A percentile compares a stretch with the other conserved stretches of the same genome.
Evolutionary conservation across 1,140 invertebrate species (phyloP).

Genomic region (Orchesella cincta): DNA sequence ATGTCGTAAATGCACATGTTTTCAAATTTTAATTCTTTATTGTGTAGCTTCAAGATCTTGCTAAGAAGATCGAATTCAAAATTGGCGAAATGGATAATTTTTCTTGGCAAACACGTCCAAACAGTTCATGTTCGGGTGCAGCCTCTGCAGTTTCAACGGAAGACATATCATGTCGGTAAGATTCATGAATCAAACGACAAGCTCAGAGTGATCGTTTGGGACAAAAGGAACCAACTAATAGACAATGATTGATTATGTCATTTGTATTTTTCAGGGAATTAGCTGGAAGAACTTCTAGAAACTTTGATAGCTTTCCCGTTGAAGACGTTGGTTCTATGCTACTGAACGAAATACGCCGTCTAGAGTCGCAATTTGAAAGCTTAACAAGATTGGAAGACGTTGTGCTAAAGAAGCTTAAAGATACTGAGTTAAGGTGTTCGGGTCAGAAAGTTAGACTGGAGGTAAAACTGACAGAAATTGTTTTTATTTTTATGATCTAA

Average conservation of each 20-base stretch:
- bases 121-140: constrained; percentile 43
- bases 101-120: constrained; percentile 38
- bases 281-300: not conserved
- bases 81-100: constrained; percentile 44
- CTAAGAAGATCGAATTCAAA: constrained; percentile 37
- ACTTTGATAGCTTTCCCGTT: not conserved
- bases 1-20: not conserved
- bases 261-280: not conserved
- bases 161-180: constrained; percentile 47
- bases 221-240: not conserved
- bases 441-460: constrained; percentile 28
- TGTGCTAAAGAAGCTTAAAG: constrained; percentile 43
- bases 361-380: constrained; percentile 43
- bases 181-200: too few species aligned
- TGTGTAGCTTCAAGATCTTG: constrained; percentile 37
- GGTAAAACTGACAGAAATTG: too few species aligned
- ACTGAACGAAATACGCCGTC: constrained; percentile 32
- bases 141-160: constrained; percentile 46
- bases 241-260: not conserved
- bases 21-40: constrained; percentile 7
- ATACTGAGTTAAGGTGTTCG: constrained; percentile 33
- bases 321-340: constrained; percentile 22
- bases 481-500: too few species aligned
- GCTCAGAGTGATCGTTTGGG: not conserved
- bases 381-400: constrained; percentile 45